Evolutionary conservation across 2,113 vertebrate species (phyloP), one percentile per base, ranked within the genome.

Genomic region (Holacanthus passer): DNA sequence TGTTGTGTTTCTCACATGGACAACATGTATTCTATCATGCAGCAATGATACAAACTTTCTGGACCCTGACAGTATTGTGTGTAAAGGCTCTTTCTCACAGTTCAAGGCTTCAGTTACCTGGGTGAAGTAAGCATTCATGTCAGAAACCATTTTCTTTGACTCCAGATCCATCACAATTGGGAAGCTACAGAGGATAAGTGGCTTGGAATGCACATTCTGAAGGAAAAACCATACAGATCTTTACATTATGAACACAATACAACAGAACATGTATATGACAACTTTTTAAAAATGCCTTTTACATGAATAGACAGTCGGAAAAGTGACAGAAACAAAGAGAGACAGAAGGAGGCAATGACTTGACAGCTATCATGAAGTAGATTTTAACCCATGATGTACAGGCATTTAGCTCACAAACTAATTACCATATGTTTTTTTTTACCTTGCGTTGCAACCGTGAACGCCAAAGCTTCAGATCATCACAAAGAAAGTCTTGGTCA

Each of bases 131-230:
- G 48, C 2, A 22, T 64, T 4, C 22, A 2, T 1, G n/a, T 89
- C 24, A 71, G 92, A 91, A 39, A 77, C 62, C 1, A 0, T 2
- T 45, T 69, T 79, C 84, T 93, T 94, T 43, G 85, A 47, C 7
- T 79, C 22, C 47, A 92, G 78, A 75, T 92, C 86, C 92, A 94
- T 83, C 65, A 93, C 64, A 29, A 91, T 55, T 12, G 90, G 83
- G 35, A 88, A 94, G 39, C 60, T 37, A 76, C 89, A 86, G 22
- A 93, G 52, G 22, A 89, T 29, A 20, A 83, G 66, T 27, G 86
- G 84, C 52, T 74, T 19, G 10, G 10, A 0, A 9, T 0, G 0
- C 4, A 4, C 2, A 5, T 16, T 19, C 90, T 91, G 11, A 60
- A 66, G 8, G 2, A 50, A 50, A 70, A 58, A 17, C 4, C 19